Evolutionary conservation across 1,140 invertebrate genomes (phyloP).

Genomic region (Pseudomyrmex gracilis): DNA sequence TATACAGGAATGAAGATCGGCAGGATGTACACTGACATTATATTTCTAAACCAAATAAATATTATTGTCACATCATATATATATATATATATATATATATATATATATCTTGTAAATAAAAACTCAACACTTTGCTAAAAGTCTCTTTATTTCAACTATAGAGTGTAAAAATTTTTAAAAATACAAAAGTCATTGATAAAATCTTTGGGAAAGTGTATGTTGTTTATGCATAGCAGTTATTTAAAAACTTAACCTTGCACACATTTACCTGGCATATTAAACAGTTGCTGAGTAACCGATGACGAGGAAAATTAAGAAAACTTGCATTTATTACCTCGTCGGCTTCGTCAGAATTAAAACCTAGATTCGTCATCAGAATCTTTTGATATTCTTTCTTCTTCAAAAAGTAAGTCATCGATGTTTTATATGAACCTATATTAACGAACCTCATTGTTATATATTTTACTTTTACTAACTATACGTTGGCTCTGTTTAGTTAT

Average conservation of each 20-base stretch:
- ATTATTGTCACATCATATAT: neutral
- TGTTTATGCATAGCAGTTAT: neutral
- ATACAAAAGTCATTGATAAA: neutral
- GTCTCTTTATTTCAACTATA: neutral
- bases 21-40: neutral
- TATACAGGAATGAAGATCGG: slow-evolving; percentile 16
- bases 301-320: neutral
- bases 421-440: neutral
- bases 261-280: slow-evolving; percentile 1
- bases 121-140: neutral
- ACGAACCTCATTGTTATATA: neutral
- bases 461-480: neutral
- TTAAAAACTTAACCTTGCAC: slow-evolving; percentile 1
- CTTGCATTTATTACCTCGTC: neutral
- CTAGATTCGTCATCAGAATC: neutral
- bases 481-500: too few relatives aligned
- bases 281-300: slow-evolving; percentile 31
- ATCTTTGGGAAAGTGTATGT: neutral
- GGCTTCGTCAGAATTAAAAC: neutral
- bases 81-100: too few relatives aligned
- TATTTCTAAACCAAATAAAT: slow-evolving; percentile 34
- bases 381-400: neutral
- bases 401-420: neutral
- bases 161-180: neutral
- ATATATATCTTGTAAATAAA: neutral